A percentile compares a stretch with the other conserved stretches of the same genome.
These are phyloP conservation scores for Heterodera schachtii DNA, from an alignment of 1,140 invertebrate species.

Conservation along the genomic window DNA sequence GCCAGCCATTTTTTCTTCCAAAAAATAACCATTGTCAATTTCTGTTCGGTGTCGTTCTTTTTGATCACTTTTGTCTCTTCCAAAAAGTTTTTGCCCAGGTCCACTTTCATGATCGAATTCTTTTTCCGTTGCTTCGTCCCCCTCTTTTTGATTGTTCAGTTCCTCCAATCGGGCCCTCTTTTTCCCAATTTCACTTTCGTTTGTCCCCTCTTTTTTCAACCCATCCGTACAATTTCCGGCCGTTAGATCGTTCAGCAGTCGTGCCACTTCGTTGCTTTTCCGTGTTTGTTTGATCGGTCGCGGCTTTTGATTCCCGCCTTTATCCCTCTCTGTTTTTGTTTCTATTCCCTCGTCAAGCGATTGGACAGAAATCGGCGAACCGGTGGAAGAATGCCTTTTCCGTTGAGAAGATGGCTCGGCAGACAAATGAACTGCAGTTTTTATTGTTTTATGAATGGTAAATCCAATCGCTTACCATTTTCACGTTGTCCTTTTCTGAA, in stretches of 20 bases:
- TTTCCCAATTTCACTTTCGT: not conserved
- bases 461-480: too few relatives aligned
- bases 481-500: not conserved
- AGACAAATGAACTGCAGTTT: not conserved
- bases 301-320: constrained; percentile 20
- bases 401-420: not conserved
- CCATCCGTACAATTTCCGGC: constrained; percentile 42
- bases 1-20: not conserved
- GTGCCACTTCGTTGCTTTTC: constrained; percentile 49
- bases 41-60: not conserved
- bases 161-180: not conserved
- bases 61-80: not conserved
- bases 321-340: constrained; percentile 38
- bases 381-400: constrained; percentile 18
- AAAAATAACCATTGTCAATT: not conserved
- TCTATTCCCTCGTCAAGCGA: constrained; percentile 19
- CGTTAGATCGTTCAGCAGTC: constrained; percentile 47
- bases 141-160: not conserved
- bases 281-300: constrained; percentile 43
- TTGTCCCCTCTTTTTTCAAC: not conserved
- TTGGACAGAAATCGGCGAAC: constrained; percentile 17
- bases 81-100: constrained; percentile 4
- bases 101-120: not conserved
- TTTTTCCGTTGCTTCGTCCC: not conserved
- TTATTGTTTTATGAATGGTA: too few relatives aligned